Base-by-base conservation (phyloP, 2,888 invertebrate genomes). In the Hemistola chrysoprasaria region DNA sequence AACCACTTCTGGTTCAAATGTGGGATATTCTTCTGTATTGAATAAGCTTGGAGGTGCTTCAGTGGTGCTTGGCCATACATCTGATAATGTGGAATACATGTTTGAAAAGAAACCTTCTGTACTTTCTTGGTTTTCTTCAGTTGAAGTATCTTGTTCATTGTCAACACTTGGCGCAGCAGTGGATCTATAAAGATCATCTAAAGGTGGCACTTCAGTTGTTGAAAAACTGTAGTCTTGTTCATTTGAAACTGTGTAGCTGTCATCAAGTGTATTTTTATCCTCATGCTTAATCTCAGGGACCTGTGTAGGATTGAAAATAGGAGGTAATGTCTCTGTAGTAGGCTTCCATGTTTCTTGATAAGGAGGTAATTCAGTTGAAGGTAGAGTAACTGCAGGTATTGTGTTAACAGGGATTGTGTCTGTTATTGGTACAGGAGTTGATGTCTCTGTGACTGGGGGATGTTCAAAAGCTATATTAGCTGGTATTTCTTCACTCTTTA, bases 1-100 rank as follows among this genome's bases (percentile, higher is more conserved):
- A 23, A 47, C 50, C 25, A 63, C 60, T 28, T 62, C 52, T 44
- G 40, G 57, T 21, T 60, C 59, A 44, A 66, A 53, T 25, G 56
- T 55, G 7, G 66, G 43, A 40, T 54, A 52, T 8, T 63, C 54
- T 8, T 73, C 76, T 23, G 65, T 52, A 49, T 78, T 78, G 45
- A 71, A 80, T 40, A 80, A 48, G 45, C 61, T 58, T 34, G 78
- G 67, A 36, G 79, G 77, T 22, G 64, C 29, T 38, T 80, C 79
- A 1, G 77, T 73, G 25, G 75, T 59, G 1, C 78, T 62, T 1
- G 80, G 72, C 70, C 71, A 78, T n/a, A 86, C 66, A 31, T 75
- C 74, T n/a, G 76, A 67, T 50, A 88, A 53, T 22, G 75, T 76
- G 24, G 82, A 62, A 42, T 76, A 82, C 46, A 87, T 63, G 32